These are phyloP conservation scores for Paracyclopina nana DNA, from an alignment of 1,140 invertebrate genomes.

Conservation along the genomic window DNA sequence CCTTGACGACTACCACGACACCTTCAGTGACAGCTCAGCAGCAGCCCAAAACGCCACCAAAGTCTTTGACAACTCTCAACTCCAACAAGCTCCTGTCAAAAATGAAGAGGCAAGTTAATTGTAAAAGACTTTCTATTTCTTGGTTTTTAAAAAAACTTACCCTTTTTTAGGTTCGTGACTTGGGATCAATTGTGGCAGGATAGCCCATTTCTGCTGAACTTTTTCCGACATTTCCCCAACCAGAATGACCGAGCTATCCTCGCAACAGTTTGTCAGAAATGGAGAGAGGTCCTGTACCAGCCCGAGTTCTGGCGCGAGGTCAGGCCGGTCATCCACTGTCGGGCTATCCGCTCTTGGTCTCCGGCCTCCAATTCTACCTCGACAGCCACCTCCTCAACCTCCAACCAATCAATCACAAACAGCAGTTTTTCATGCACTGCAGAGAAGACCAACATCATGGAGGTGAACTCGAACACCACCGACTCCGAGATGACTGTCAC, in stretches of 20 bases:
- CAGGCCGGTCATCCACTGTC: conserved; percentile 56
- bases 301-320: conserved; percentile 63
- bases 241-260: conserved; percentile 51
- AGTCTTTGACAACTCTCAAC: not conserved
- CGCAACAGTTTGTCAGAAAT: conserved; percentile 57
- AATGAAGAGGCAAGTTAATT: conserved; percentile 11
- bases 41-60: not conserved
- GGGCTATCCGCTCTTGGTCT: conserved; percentile 37
- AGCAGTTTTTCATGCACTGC: not conserved
- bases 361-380: no score
- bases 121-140: no score
- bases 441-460: not conserved
- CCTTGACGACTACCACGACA: not conserved
- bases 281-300: conserved; percentile 66
- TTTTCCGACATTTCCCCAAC: conserved; percentile 63
- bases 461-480: conserved; percentile 22
- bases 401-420: not conserved
- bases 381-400: not conserved
- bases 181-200: conserved; percentile 13
- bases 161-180: not conserved
- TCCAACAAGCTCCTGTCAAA: not conserved
- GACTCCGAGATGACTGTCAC: conserved; percentile 25
- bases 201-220: conserved; percentile 49
- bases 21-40: not conserved
- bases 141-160: not conserved